phyloP scores from a whole-genome alignment of 2,797 vertebrate species.

The Gila robusta region DNA sequence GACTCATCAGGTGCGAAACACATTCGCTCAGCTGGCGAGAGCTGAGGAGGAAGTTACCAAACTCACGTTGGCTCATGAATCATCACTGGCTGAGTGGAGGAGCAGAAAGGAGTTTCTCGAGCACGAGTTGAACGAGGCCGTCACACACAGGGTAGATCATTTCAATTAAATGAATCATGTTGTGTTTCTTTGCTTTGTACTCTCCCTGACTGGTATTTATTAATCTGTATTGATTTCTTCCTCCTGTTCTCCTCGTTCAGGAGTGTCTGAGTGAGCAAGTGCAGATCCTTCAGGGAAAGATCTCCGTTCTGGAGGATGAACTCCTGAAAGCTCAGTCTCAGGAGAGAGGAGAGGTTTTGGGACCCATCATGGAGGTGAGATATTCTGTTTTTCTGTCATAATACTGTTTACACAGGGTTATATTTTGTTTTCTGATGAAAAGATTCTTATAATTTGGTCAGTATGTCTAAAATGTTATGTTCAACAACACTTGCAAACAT shows the following conservation, averaged over 20 bases:
- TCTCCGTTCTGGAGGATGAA: slow-evolving; percentile 89
- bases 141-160: slow-evolving; percentile 71
- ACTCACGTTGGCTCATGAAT: slow-evolving; percentile 66
- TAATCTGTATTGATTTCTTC: not conserved
- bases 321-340: slow-evolving; percentile 74
- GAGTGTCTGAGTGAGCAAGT: slow-evolving; percentile 87
- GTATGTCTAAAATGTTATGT: not conserved
- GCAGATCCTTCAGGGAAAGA: slow-evolving; percentile 91
- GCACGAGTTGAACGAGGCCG: slow-evolving; percentile 70
- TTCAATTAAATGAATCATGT: not conserved
- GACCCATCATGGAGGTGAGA: slow-evolving; percentile 89
- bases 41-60: slow-evolving; percentile 71
- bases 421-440: not conserved
- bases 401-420: not conserved
- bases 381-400: not conserved
- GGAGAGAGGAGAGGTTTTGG: slow-evolving; percentile 91
- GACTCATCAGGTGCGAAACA: slow-evolving; percentile 68
- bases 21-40: slow-evolving; percentile 66
- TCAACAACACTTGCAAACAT: too few relatives aligned
- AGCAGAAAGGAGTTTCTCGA: slow-evolving; percentile 62
- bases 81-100: slow-evolving; percentile 67
- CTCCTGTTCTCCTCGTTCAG: slow-evolving; percentile 68
- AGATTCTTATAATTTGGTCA: not conserved
- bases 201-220: not conserved
- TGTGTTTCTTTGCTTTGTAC: not conserved